Conservation (phyloP, 2,113 vertebrate genomes). For the Oophaga pumilio region DNA sequence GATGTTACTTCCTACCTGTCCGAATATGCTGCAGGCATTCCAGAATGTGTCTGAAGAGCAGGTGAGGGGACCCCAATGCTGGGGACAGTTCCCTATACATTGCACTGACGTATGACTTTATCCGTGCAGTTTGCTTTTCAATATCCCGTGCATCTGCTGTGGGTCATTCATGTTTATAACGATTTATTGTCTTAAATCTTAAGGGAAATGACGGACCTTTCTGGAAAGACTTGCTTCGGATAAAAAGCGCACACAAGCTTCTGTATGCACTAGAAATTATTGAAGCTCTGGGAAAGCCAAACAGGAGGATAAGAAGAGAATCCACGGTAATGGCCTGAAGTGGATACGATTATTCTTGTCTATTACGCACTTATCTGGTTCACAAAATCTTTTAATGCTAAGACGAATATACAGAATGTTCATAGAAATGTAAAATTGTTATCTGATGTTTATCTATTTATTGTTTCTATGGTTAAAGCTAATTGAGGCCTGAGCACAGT, state of each 20-base stretch:
- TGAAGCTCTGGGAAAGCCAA: constrained; percentile 95
- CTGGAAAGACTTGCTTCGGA: constrained; percentile 95
- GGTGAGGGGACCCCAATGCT: constrained; percentile 69
- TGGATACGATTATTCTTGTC: neutral
- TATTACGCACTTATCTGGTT: neutral
- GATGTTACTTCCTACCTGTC: constrained; percentile 97
- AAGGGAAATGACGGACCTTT: constrained; percentile 88
- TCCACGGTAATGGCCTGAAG: constrained; percentile 79
- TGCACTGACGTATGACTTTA: too few species aligned
- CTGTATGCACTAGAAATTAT: constrained; percentile 97
- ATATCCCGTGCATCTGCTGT: neutral
- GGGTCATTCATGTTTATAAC: neutral
- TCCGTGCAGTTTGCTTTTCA: too few species aligned
- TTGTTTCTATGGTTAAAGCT: too few species aligned
- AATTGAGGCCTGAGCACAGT: too few species aligned
- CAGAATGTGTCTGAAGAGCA: constrained; percentile 96
- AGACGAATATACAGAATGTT: too few species aligned
- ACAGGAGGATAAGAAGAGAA: constrained; percentile 92
- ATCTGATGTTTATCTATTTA: too few species aligned
- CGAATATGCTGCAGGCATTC: constrained; percentile 98
- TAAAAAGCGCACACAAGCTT: constrained; percentile 97
- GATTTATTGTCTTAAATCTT: constrained; percentile 33
- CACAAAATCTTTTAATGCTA: too few species aligned
- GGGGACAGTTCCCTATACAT: too few species aligned
- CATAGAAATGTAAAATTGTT: too few species aligned